Percentiles rank a stretch among this genome's conserved stretches.
Conservation (phyloP, 2,888 invertebrate species). For the Conistra vaccinii region DNA sequence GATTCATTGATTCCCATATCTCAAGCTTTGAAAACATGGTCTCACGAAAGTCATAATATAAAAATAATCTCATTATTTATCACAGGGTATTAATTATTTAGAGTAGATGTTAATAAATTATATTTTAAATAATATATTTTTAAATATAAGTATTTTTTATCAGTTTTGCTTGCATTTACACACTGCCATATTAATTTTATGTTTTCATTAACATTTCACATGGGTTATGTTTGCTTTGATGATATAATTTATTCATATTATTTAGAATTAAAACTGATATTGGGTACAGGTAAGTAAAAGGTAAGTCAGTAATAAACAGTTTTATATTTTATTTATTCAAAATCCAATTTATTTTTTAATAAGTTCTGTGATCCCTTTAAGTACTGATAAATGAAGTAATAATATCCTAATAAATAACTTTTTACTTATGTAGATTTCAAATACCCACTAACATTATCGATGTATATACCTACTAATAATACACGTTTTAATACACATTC, state of each 20-base stretch:
- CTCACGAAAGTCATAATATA: not conserved
- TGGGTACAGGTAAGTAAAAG: slow-evolving; percentile 27
- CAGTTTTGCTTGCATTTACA: slow-evolving; percentile 19
- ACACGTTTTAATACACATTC: not conserved
- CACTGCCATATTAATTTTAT: slow-evolving; percentile 12
- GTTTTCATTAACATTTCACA: slow-evolving; percentile 21
- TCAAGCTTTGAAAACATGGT: slow-evolving; percentile 23
- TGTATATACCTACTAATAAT: too few relatives aligned
- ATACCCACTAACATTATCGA: not conserved
- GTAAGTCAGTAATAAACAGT: slow-evolving; percentile 16
- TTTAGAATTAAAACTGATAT: not conserved
- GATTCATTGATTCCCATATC: slow-evolving; percentile 20
- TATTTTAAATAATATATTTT: not conserved
- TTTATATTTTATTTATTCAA: not conserved
- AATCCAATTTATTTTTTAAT: not conserved
- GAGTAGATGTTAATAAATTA: slow-evolving; percentile 2
- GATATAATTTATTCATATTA: not conserved
- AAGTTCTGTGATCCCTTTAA: not conserved
- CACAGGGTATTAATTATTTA: slow-evolving; percentile 19
- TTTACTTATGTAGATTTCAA: not conserved
- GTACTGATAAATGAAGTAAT: not conserved
- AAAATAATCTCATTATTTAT: slow-evolving; percentile 28
- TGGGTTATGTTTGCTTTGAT: slow-evolving; percentile 26
- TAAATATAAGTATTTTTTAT: slow-evolving; percentile 5
- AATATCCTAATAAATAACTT: not conserved